Conservation (phyloP, 2,888 invertebrate species). For the Stegana nigrithorax region DNA sequence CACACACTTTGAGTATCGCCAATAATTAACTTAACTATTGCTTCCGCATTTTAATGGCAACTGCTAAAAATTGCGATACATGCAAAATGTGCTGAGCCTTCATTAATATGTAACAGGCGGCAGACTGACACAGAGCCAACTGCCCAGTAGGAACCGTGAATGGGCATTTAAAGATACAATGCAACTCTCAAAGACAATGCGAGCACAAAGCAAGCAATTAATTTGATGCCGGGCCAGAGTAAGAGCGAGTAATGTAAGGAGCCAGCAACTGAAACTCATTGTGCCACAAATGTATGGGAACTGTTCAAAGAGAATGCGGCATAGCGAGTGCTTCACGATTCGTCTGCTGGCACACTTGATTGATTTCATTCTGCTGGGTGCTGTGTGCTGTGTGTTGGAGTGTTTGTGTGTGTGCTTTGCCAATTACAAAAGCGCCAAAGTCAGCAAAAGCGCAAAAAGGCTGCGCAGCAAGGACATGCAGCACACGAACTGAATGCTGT, state of each 20-base stretch:
- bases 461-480: not conserved
- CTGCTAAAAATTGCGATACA: too few species aligned
- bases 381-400: too few species aligned
- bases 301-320: too few species aligned
- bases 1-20: too few species aligned
- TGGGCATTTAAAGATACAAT: not conserved
- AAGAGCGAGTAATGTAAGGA: not conserved
- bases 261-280: too few species aligned
- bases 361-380: slow-evolving; percentile 65
- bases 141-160: too few species aligned
- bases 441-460: slow-evolving; percentile 40
- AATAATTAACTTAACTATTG: too few species aligned
- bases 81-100: too few species aligned
- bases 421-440: slow-evolving; percentile 59
- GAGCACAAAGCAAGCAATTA: not conserved
- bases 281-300: too few species aligned
- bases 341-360: slow-evolving; percentile 53
- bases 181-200: not conserved
- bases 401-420: slow-evolving; percentile 65
- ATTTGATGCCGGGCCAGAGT: not conserved
- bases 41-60: too few species aligned
- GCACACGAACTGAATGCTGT: not conserved
- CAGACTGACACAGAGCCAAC: too few species aligned
- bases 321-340: slow-evolving; percentile 2
- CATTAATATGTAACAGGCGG: slow-evolving; percentile 5